Conservation (phyloP, 2,888 invertebrate species). For the Alsophila aescularia region DNA sequence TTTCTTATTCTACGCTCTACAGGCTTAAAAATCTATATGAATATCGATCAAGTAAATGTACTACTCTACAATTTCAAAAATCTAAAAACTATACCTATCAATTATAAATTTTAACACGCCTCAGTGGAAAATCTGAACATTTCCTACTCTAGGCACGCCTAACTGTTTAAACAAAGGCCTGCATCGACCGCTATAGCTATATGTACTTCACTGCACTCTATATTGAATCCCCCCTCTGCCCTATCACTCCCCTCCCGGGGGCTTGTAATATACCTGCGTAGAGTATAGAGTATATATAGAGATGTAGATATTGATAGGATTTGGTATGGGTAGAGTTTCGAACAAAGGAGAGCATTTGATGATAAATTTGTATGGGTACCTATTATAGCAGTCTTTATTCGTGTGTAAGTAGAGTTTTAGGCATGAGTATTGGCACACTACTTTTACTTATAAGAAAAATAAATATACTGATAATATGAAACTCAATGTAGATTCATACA, state of each 20-base stretch:
- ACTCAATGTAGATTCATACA: no score
- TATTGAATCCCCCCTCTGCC: constrained; percentile 30
- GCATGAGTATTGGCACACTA: background rate
- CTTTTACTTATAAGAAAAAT: no score
- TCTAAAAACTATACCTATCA: no score
- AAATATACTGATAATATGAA: no score
- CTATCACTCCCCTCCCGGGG: constrained; percentile 33
- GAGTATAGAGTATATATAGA: constrained; percentile 1
- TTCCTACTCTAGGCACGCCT: constrained; percentile 24
- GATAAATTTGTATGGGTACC: constrained; percentile 8
- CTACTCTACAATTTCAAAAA: no score
- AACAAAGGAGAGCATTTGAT: constrained; percentile 19
- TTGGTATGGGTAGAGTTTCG: constrained; percentile 5
- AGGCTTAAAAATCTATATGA: no score
- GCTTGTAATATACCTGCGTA: constrained; percentile 21
- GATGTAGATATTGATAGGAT: constrained; percentile 15
- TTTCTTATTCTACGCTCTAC: no score
- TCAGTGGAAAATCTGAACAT: background rate
- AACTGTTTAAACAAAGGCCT: constrained; percentile 64
- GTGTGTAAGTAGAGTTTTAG: background rate
- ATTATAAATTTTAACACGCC: no score
- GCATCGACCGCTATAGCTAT: constrained; percentile 56
- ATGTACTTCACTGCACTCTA: constrained; percentile 39
- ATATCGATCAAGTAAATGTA: no score
- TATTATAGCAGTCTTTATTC: background rate